Conservation (phyloP, 2,797 vertebrate genomes). For the Eptatretus atami region DNA sequence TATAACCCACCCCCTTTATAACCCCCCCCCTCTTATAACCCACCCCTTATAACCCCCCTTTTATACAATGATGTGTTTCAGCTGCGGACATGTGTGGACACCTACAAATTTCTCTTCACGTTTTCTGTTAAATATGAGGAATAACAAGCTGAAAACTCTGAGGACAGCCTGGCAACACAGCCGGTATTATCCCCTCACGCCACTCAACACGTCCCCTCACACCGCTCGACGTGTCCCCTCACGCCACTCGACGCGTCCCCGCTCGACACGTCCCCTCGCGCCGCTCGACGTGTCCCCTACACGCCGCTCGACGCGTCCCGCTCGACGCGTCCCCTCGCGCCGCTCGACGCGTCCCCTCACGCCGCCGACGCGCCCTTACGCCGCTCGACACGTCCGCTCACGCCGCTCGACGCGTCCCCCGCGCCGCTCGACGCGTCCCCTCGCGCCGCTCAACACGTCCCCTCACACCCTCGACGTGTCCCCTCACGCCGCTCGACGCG, state of each 20-base stretch:
- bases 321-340: no score
- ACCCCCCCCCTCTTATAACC: no score
- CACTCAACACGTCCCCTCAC: neutral
- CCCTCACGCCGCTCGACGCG: neutral
- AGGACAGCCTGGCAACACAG: conserved; percentile 85
- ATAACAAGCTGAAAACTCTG: conserved; percentile 69
- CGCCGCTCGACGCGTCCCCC: neutral
- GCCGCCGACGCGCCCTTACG: neutral
- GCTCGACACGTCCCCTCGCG: no score
- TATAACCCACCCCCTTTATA: no score
- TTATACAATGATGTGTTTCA: conserved; percentile 11
- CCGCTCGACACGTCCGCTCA: neutral
- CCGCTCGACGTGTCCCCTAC: no score
- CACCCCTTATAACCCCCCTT: no score
- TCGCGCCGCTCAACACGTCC: neutral
- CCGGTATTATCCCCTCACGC: conserved; percentile 19
- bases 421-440: neutral
- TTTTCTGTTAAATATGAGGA: conserved; percentile 89
- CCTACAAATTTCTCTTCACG: conserved; percentile 50
- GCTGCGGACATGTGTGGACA: conserved; percentile 73
- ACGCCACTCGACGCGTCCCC: neutral
- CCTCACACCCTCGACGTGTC: neutral
- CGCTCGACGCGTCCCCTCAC: neutral
- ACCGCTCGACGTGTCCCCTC: neutral
- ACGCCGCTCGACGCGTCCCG: no score